These are phyloP conservation scores for Pseudotriccus pelzelni DNA, from an alignment of 2,797 vertebrate species.

Conservation along the genomic window DNA sequence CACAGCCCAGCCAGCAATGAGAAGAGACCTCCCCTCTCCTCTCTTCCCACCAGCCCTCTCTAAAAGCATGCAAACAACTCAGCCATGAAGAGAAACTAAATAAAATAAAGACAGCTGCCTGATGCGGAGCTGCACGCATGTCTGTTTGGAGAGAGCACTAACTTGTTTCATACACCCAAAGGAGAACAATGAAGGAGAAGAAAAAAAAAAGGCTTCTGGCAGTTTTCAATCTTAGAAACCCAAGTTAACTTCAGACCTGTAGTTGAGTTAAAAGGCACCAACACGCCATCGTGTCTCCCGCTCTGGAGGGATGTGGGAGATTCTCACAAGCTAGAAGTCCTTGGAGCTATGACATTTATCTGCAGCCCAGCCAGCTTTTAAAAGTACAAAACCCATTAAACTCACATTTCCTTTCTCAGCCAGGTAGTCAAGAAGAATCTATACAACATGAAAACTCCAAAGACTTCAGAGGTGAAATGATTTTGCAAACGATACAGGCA, in stretches of 20 bases:
- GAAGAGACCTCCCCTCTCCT: not conserved
- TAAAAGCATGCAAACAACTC: not conserved
- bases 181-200: not conserved
- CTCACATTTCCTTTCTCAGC: not conserved
- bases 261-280: not conserved
- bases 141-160: not conserved
- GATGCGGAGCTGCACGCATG: not conserved
- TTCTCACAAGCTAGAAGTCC: not conserved
- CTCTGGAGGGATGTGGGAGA: not conserved
- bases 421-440: conserved; percentile 39
- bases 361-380: not conserved
- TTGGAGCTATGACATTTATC: not conserved
- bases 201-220: not conserved
- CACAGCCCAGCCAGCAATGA: not conserved
- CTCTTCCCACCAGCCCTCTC: not conserved
- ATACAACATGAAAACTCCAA: conserved; percentile 17
- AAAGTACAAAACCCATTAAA: not conserved
- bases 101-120: not conserved
- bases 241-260: not conserved
- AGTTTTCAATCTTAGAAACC: not conserved
- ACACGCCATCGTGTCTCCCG: accelerated
- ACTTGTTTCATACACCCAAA: not conserved
- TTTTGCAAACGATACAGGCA: not conserved
- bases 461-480: not conserved
- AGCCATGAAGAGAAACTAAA: not conserved